A percentile compares a stretch with the other conserved stretches of the same genome.
Conservation (phyloP, 2,113 vertebrate species). For the Pavo muticus region DNA sequence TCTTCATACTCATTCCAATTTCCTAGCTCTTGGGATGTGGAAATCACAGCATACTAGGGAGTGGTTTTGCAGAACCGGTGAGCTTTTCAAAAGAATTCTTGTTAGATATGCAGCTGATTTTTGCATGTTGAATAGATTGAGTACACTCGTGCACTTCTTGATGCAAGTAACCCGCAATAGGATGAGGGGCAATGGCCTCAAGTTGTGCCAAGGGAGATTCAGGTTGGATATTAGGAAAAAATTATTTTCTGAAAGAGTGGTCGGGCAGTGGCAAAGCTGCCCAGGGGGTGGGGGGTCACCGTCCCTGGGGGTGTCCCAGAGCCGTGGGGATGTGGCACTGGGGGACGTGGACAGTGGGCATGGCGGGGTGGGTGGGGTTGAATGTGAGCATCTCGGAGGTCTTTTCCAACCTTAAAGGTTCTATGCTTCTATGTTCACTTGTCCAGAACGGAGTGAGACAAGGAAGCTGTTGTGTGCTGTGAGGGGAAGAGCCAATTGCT, state of each 20-base stretch:
- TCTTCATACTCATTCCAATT: background rate
- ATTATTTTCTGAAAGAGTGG: too few relatives aligned
- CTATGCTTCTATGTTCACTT: background rate
- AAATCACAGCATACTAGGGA: background rate
- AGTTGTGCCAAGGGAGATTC: too few relatives aligned
- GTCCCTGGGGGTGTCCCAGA: too few relatives aligned
- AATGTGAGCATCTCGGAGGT: background rate
- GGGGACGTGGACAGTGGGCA: background rate
- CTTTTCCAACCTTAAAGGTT: background rate
- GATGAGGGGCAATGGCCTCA: too few relatives aligned
- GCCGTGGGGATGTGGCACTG: background rate
- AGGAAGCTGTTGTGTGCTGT: background rate
- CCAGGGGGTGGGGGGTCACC: too few relatives aligned
- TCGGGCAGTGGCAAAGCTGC: too few relatives aligned
- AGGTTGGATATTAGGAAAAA: too few relatives aligned
- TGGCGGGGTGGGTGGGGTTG: background rate
- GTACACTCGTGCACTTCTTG: too few relatives aligned
- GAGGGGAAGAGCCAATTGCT: background rate
- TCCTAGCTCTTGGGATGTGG: background rate
- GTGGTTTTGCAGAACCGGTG: background rate
- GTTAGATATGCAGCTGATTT: background rate
- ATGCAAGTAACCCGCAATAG: too few relatives aligned
- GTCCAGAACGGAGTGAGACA: rapidly evolving
- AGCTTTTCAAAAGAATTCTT: background rate
- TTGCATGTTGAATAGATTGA: background rate